These are phyloP conservation scores for Acrocephalus scirpaceus DNA, from an alignment of 2,797 vertebrate genomes.

Conservation along the genomic window DNA sequence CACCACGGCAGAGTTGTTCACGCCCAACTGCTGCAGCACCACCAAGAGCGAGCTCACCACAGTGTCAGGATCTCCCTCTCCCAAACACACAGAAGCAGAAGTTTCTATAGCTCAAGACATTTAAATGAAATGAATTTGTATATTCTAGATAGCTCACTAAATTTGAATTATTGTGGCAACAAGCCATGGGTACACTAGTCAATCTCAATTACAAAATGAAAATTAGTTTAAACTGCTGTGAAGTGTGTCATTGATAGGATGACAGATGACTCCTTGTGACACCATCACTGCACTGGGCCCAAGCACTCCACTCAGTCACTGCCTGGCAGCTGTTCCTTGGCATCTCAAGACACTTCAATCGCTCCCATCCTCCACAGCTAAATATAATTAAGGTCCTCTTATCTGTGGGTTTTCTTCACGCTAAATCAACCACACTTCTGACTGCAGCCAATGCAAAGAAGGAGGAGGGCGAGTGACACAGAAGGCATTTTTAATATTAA, in stretches of 20 bases:
- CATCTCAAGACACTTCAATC: not conserved
- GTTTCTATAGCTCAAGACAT: not conserved
- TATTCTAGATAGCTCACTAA: not conserved
- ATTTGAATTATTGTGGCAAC: not conserved
- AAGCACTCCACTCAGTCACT: not conserved
- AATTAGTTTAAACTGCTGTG: not conserved
- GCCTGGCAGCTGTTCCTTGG: not conserved
- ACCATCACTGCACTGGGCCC: not conserved
- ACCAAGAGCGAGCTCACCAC: not conserved
- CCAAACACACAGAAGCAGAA: not conserved
- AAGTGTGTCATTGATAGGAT: not conserved
- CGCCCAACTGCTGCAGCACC: not conserved
- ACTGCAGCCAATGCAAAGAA: not conserved
- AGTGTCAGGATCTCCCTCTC: not conserved
- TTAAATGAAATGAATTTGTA: not conserved
- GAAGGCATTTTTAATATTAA: not conserved
- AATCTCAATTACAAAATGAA: not conserved
- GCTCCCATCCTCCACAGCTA: not conserved
- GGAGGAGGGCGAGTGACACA: not conserved
- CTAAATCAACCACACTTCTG: not conserved
- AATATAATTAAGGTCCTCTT: slow-evolving; percentile 1
- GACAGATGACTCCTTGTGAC: not conserved
- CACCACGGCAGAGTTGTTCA: not conserved
- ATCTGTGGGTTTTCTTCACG: not conserved
- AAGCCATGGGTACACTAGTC: not conserved